Conservation (phyloP, 2,113 vertebrate genomes). For the Paramormyrops kingsleyae region DNA sequence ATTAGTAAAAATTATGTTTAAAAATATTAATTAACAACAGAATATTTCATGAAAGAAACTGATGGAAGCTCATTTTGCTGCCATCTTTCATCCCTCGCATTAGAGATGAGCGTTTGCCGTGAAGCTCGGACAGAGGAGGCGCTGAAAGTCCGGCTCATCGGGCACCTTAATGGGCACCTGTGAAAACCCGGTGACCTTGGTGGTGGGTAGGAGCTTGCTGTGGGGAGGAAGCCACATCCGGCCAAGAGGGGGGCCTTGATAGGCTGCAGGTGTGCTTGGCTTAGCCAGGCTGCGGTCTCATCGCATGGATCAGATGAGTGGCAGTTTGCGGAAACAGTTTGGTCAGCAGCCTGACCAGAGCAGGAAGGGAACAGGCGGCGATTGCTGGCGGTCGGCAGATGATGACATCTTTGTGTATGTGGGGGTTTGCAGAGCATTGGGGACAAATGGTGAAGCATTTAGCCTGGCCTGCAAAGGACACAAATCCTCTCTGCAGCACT, state of each 20-base stretch:
- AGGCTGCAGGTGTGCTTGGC: background rate
- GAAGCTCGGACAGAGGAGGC: background rate
- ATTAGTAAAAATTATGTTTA: background rate
- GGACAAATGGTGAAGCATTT: background rate
- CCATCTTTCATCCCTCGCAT: background rate
- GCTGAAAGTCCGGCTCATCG: background rate
- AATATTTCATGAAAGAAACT: background rate
- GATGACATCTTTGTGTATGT: background rate
- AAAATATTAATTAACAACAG: background rate
- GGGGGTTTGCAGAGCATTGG: background rate
- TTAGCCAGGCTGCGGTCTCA: background rate
- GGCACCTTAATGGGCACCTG: background rate
- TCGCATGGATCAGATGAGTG: slow-evolving; percentile 42
- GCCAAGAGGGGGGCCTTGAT: background rate
- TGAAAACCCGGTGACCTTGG: background rate
- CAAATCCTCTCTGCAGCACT: background rate
- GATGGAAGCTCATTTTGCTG: background rate
- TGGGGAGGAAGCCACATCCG: background rate
- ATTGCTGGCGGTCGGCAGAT: background rate
- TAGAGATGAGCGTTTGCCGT: background rate
- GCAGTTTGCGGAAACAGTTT: slow-evolving; percentile 32
- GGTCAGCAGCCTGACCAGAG: slow-evolving; percentile 21
- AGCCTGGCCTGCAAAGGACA: background rate
- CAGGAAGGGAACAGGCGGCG: slow-evolving; percentile 18
- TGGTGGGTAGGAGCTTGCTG: background rate